phyloP scores from a whole-genome alignment of 1,140 invertebrate species.

The Ceratina australensis region DNA sequence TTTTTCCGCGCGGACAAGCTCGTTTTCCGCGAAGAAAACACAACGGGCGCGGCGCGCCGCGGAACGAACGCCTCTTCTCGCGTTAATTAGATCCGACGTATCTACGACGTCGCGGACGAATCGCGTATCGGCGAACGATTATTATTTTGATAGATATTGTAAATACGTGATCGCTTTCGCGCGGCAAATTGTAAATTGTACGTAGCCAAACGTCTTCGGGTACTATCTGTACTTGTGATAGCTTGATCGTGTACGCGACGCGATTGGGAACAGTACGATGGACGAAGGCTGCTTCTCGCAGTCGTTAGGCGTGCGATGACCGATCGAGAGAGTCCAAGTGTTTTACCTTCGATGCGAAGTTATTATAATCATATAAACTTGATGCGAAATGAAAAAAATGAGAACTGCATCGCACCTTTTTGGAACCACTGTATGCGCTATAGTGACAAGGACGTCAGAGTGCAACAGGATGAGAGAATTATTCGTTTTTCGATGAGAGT shows the following conservation, averaged over 20 bases:
- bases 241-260: too few relatives aligned
- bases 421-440: too few relatives aligned
- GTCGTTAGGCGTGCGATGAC: neutral
- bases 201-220: neutral
- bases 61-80: neutral
- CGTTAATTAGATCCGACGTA: neutral
- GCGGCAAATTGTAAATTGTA: neutral
- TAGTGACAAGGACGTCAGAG: neutral
- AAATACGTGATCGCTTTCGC: constrained; percentile 12
- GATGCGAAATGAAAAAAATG: too few relatives aligned
- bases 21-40: constrained; percentile 10
- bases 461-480: neutral
- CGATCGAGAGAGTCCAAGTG: constrained; percentile 4
- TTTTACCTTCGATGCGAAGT: neutral
- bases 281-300: too few relatives aligned
- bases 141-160: constrained; percentile 41
- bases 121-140: neutral
- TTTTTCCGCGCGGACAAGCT: neutral
- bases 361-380: neutral
- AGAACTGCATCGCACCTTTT: too few relatives aligned
- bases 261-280: too few relatives aligned
- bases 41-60: neutral
- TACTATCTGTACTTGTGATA: too few relatives aligned
- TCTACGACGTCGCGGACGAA: neutral
- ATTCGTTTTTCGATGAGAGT: neutral